Base-by-base conservation (phyloP, 2,797 vertebrate genomes). In the Artibeus jamaicensis region DNA sequence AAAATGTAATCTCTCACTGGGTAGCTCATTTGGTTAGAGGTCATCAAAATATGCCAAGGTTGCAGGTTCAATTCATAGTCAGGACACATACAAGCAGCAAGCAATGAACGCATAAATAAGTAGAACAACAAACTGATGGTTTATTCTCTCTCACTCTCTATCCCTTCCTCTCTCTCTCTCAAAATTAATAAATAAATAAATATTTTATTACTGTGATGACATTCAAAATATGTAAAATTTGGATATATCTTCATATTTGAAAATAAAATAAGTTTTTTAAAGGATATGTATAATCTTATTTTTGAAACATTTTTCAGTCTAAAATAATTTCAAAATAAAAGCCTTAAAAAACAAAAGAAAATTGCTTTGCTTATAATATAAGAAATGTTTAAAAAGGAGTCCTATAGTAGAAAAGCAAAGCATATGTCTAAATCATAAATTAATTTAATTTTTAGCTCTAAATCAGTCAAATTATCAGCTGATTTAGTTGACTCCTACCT, bases 321-420 rank as follows among this genome's bases (percentile, higher is more conserved):
- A 68, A 95, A 89, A 53, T 87, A 59, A 92, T 79, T 71, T 73
- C 19, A 59, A 94, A 86, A 90, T 50, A 57, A 67, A 95, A 74
- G n/a, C 19, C 10, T 55, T 67, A 34, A 42, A 73, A n/a, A 71
- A 9, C 32, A 88, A 65, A 89, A 86, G 3, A 87, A 87, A 5
- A 79, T 70, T 53, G 42, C 2, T 59, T 70, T 46, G 14, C 67
- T 39, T 93, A 39, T 2, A 83, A 92, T 26, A 50, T 73, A 9
- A 26, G 44, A 91, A 93, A 68, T 67, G 14, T 12, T 50, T 86
- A 81, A 71, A 57, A 89, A 57, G 21, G 5, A 11, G 37, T 79
- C 21, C 71, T 57, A 87, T 5, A 85, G 39, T 70, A 94, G 53
- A 16, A 44, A 48, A 93, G 12, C 7, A 81, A 91, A 89, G 19